Conservation (phyloP, 2,888 invertebrate genomes). For the Drosophila anceps region DNA sequence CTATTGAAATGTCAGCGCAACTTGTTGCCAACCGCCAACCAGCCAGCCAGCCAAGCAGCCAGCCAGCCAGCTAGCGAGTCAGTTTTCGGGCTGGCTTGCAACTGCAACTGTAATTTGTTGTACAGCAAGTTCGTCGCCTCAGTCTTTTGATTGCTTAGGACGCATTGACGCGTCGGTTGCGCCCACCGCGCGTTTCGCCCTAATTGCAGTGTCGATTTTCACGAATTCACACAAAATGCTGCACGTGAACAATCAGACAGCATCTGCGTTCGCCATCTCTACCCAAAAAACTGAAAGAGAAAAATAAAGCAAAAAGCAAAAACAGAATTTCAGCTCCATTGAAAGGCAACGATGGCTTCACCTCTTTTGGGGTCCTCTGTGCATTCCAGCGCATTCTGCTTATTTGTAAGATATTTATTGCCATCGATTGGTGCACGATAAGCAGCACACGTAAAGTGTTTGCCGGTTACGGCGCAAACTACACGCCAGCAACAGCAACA, state of each 20-base stretch:
- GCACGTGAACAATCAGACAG: constrained; percentile 78
- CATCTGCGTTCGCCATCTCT: constrained; percentile 37
- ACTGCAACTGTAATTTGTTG: constrained; percentile 42
- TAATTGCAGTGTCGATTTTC: constrained; percentile 81
- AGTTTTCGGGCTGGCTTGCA: neutral
- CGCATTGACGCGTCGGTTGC: constrained; percentile 28
- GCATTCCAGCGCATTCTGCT: constrained; percentile 85
- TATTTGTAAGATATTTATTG: constrained; percentile 86
- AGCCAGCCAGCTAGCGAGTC: constrained; percentile 2
- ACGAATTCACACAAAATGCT: constrained; percentile 79
- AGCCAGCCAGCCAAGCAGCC: neutral
- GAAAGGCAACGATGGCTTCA: constrained; percentile 7
- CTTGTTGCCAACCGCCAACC: constrained; percentile 26
- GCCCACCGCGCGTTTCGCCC: constrained; percentile 60
- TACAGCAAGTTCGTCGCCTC: constrained; percentile 74
- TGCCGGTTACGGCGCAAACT: constrained; percentile 46
- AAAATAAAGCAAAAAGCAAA: neutral
- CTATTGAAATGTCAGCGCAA: constrained; percentile 85
- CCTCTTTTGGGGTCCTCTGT: constrained; percentile 20
- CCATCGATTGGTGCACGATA: constrained; percentile 85
- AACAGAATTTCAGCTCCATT: constrained; percentile 1
- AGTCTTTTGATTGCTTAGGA: constrained; percentile 74
- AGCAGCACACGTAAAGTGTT: constrained; percentile 84
- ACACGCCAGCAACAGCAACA: constrained; percentile 40
- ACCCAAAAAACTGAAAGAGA: neutral